Conservation (phyloP, 2,113 vertebrate species). For the Pluvianellus socialis region DNA sequence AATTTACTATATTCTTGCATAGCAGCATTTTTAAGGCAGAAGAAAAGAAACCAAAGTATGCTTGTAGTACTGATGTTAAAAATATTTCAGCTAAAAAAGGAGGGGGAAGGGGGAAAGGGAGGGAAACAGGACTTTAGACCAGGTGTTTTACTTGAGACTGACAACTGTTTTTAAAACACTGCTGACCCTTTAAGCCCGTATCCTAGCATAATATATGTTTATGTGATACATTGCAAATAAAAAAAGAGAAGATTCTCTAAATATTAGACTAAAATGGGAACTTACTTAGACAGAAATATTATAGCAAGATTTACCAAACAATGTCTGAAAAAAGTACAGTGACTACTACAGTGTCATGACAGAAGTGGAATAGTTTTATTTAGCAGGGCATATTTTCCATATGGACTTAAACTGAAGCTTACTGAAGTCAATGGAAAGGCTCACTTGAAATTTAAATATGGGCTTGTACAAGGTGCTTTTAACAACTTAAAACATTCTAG, state of each 20-base stretch:
- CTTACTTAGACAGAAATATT: conserved; percentile 71
- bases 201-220: conserved; percentile 76
- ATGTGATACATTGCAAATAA: conserved; percentile 76
- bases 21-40: conserved; percentile 34
- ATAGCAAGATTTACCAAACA: conserved; percentile 53
- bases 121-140: conserved; percentile 39
- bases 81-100: neutral
- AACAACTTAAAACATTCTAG: neutral
- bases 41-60: neutral
- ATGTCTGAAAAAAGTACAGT: conserved; percentile 17
- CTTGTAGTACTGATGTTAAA: conserved; percentile 8
- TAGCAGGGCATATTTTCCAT: conserved; percentile 38
- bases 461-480: accelerated
- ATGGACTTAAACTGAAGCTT: neutral
- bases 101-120: neutral
- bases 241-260: conserved; percentile 73
- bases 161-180: conserved; percentile 83
- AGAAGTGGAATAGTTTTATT: conserved; percentile 39
- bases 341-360: conserved; percentile 38
- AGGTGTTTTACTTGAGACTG: conserved; percentile 80
- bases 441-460: neutral
- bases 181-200: conserved; percentile 74
- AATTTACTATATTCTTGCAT: neutral
- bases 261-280: conserved; percentile 73
- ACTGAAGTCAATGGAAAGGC: neutral